A percentile compares a stretch with the other conserved stretches of the same genome.
Evolutionary conservation across 2,888 invertebrate genomes (phyloP).

Genomic region (Malthinus seriepunctatus): DNA sequence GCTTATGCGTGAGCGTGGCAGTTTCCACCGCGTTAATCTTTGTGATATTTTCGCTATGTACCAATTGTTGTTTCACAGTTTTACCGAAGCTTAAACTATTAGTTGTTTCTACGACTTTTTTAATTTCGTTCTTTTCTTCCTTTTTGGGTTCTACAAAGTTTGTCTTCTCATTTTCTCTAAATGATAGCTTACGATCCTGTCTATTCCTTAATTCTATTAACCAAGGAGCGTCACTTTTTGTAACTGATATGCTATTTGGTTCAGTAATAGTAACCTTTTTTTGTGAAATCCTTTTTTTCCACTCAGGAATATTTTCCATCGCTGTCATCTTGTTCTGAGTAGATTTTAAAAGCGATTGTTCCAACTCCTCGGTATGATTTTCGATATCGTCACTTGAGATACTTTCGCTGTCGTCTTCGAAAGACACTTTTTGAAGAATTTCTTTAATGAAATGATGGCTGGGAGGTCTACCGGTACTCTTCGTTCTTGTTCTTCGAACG

Average conservation of each 20-base stretch:
- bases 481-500: constrained; percentile 10
- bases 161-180: background rate
- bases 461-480: constrained; percentile 21
- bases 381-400: too few relatives aligned
- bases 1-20: too few relatives aligned
- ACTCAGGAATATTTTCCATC: too few relatives aligned
- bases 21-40: too few relatives aligned
- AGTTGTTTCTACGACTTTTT: background rate
- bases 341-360: too few relatives aligned
- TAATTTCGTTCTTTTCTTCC: background rate
- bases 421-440: background rate
- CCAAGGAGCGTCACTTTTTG: constrained; percentile 3
- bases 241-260: background rate
- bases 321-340: too few relatives aligned
- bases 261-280: background rate
- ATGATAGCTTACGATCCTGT: constrained; percentile 6
- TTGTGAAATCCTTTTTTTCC: too few relatives aligned
- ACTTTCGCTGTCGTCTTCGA: too few relatives aligned
- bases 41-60: background rate
- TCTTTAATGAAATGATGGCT: constrained; percentile 19
- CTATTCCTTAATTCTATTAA: constrained; percentile 8
- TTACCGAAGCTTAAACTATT: too few relatives aligned
- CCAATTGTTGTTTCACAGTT: background rate
- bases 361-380: too few relatives aligned
- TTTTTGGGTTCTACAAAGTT: background rate